A percentile compares a stretch with the other conserved stretches of the same genome.
phyloP scores from a whole-genome alignment of 2,888 invertebrate genomes.

The Luperina nickerlii region DNA sequence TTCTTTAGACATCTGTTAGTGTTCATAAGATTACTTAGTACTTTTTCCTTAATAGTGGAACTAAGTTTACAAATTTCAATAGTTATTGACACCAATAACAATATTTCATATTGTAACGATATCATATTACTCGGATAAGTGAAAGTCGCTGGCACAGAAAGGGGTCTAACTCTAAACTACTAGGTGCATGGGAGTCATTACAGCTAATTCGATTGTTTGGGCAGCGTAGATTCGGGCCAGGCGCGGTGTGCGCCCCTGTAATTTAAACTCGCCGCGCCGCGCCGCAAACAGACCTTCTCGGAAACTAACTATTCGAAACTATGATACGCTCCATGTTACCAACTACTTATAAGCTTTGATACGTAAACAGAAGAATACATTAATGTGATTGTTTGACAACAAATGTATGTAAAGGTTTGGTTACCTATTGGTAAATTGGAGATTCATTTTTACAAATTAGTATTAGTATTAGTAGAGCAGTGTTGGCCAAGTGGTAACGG shows the following conservation, averaged over 20 bases:
- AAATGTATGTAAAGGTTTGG: background rate
- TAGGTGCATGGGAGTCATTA: conserved; percentile 79
- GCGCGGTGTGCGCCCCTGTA: conserved; percentile 84
- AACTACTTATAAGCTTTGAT: conserved; percentile 67
- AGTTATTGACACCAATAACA: conserved; percentile 42
- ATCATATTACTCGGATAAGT: conserved; percentile 51
- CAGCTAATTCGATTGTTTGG: conserved; percentile 88
- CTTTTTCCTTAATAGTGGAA: background rate
- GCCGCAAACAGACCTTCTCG: conserved; percentile 73
- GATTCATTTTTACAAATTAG: background rate
- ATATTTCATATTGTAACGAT: conserved; percentile 38
- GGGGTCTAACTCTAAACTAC: conserved; percentile 59
- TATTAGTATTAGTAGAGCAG: no score
- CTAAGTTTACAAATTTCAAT: conserved; percentile 25
- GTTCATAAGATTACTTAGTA: conserved; percentile 1
- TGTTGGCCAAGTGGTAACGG: no score
- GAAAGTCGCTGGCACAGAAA: conserved; percentile 61
- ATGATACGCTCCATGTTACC: conserved; percentile 65
- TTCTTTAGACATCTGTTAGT: background rate
- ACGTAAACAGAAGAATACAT: conserved; percentile 70
- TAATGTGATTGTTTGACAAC: conserved; percentile 39
- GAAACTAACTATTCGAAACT: conserved; percentile 76
- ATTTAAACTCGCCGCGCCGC: conserved; percentile 80
- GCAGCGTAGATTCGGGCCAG: conserved; percentile 85
- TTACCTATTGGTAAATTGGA: background rate